phyloP scores from a whole-genome alignment of 2,113 vertebrate species.

The Gadus macrocephalus region DNA sequence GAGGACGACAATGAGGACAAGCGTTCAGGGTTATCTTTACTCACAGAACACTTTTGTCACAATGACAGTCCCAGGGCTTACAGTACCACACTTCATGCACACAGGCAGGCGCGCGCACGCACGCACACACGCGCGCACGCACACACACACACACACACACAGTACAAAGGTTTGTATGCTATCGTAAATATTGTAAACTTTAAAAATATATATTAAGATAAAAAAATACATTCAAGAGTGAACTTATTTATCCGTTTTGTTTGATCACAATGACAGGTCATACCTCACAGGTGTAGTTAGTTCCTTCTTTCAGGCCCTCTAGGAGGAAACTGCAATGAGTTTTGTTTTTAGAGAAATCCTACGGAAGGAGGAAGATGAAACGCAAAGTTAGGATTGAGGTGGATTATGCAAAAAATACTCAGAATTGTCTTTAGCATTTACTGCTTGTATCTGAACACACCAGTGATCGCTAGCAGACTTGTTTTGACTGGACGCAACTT shows the following conservation, averaged over 20 bases:
- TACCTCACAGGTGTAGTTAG: slow-evolving; percentile 74
- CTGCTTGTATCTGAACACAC: neutral
- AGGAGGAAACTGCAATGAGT: slow-evolving; percentile 67
- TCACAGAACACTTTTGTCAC: too few relatives aligned
- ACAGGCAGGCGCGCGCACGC: too few relatives aligned
- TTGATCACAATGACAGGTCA: slow-evolving; percentile 5
- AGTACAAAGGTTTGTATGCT: too few relatives aligned
- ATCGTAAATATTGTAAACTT: too few relatives aligned
- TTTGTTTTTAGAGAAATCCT: slow-evolving; percentile 59
- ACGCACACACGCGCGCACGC: too few relatives aligned
- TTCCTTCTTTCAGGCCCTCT: slow-evolving; percentile 52
- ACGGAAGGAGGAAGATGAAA: slow-evolving; percentile 8
- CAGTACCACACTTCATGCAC: neutral
- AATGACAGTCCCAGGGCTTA: too few relatives aligned
- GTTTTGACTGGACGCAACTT: neutral
- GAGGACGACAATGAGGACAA: too few relatives aligned
- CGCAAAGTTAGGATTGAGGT: too few relatives aligned
- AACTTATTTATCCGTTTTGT: neutral
- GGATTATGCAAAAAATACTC: neutral
- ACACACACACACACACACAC: too few relatives aligned
- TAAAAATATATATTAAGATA: too few relatives aligned
- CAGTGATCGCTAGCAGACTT: neutral
- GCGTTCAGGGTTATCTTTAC: too few relatives aligned
- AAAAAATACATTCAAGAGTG: neutral
- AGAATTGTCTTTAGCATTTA: neutral